Percentiles rank a stretch among this genome's conserved stretches.
Conservation (phyloP, 2,113 vertebrate species). For the Xyliphius kryptos region DNA sequence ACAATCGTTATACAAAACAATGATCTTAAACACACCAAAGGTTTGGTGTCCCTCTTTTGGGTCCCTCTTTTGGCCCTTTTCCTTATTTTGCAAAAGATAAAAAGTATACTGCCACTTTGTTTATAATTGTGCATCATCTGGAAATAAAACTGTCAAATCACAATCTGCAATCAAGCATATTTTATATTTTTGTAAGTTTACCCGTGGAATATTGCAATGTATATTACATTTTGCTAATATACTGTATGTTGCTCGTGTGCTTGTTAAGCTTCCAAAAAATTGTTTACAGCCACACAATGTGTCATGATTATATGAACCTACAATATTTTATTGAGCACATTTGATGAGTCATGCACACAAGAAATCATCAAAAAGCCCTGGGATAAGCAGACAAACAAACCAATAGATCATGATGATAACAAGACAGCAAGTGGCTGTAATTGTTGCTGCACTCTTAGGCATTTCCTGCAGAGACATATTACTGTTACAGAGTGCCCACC, state of each 20-base stretch:
- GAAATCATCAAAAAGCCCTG: not conserved
- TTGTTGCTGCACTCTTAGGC: conserved; percentile 7
- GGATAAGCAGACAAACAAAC: conserved; percentile 7
- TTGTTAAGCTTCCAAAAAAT: no score
- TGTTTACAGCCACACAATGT: no score
- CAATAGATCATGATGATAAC: conserved; percentile 20
- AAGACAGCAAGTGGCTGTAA: conserved; percentile 17
- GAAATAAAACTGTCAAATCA: conserved; percentile 23
- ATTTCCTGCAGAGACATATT: conserved; percentile 13
- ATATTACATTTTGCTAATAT: conserved; percentile 3
- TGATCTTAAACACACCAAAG: no score
- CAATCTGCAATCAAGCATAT: conserved; percentile 12
- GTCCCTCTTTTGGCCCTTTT: no score
- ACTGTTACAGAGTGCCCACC: not conserved
- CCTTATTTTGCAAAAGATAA: no score
- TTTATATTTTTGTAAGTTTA: conserved; percentile 3
- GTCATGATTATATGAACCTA: not conserved
- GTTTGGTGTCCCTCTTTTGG: no score
- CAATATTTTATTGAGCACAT: conserved; percentile 3
- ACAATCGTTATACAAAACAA: no score
- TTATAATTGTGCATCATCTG: no score
- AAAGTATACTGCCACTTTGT: no score
- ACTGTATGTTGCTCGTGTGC: no score
- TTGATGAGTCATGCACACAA: not conserved
- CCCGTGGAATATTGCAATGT: not conserved